A percentile compares a stretch with the other conserved stretches of the same genome.
Evolutionary conservation across 37 sponge, comb jelly and placozoan genomes (phyloP).

Genomic region (Beroe forskalii): DNA sequence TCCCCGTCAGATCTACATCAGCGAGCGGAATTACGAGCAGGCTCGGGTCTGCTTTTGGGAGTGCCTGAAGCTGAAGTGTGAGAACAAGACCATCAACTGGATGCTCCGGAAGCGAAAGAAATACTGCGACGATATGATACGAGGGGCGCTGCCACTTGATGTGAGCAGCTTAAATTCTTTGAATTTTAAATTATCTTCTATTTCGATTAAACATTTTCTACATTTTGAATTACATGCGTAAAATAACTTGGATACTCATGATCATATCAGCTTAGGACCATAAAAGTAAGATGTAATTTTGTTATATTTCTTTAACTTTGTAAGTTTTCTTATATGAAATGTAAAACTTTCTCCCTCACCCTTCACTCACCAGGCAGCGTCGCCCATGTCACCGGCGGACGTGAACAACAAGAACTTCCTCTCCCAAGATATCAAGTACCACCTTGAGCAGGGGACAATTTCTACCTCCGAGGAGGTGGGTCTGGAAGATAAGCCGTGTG

Average conservation of each 20-base stretch:
- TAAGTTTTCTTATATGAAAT: no score
- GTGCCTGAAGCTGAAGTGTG: conserved; percentile 41
- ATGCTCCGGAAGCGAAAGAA: not conserved
- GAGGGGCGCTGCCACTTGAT: not conserved
- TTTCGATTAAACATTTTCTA: no score
- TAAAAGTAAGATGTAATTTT: no score
- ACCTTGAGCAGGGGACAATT: conserved; percentile 27
- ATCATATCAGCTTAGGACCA: no score
- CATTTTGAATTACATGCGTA: no score
- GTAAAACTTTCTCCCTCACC: no score
- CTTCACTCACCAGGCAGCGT: not conserved
- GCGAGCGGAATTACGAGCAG: not conserved
- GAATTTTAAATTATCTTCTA: no score
- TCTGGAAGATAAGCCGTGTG: not conserved
- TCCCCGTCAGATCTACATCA: conserved; percentile 6
- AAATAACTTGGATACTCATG: no score
- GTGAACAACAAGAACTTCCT: conserved; percentile 22
- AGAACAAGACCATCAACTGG: conserved; percentile 51
- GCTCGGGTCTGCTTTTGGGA: conserved; percentile 6
- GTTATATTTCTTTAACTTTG: no score
- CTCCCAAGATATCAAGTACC: conserved; percentile 22
- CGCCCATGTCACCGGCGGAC: conserved; percentile 3
- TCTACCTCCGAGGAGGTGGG: conserved; percentile 51
- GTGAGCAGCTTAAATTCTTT: no score
- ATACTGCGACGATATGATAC: not conserved